Evolutionary conservation across 2,797 vertebrate genomes (phyloP), one percentile per base, ranked within the genome.

Genomic region (Sebastes taczanowskii): DNA sequence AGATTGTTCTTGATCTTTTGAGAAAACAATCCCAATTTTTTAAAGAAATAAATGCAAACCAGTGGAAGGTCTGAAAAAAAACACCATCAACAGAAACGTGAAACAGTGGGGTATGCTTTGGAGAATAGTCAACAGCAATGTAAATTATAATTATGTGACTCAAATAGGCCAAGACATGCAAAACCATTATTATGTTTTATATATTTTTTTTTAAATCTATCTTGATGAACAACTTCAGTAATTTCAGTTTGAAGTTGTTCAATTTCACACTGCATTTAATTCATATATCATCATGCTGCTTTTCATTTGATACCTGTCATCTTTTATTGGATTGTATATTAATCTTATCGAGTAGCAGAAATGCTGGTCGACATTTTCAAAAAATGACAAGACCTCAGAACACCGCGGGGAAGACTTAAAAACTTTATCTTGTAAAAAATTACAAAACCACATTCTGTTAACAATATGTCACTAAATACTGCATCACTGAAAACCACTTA

Each of bases 181-280:
- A 70, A 65, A 29, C 35, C 38, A 29, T 20, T 58, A 55, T 13
- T 76, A 5, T 34, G 64, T 22, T 65, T 11, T 11, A 0, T 25
- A 0, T 25, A 11, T 30, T 34, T 80, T 46, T 34, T 80, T 81
- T 81, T 62, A 68, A 63, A 77, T 82, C 62, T 1, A 1, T 63
- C 71, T 61, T 78, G 56, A 83, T 76, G 62, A 71, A 69, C 63
- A 78, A 63, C 74, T 62, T 38, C 53, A 53, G 49, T 66, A 22
- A 70, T 80, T 78, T 71, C 30, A 63, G 25, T 59, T 74, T 68
- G 25, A 75, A 72, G 74, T 61, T 77, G 66, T 66, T 86, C 62
- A 74, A 74, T 84, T 81, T 88, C 82, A 80, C 79, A 84, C 62
- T 34, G 68, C 62, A 74, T 88, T 86, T 78, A 60, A 71, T 86